Evolutionary conservation across 1,140 invertebrate genomes (phyloP).

Genomic region (Psilanteris sp.): DNA sequence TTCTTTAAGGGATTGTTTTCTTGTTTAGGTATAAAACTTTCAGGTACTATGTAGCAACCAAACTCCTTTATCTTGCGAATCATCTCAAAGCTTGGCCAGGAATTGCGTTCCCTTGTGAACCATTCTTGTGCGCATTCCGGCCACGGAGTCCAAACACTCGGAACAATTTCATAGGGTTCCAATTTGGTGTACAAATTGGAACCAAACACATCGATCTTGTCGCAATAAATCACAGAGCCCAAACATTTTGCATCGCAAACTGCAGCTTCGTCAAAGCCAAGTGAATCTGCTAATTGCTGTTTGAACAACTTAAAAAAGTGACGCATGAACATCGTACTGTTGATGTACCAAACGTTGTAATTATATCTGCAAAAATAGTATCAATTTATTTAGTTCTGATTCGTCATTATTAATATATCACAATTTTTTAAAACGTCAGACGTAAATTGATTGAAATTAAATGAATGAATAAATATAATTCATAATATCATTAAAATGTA

Average conservation of each 20-base stretch:
- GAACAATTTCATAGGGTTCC: slow-evolving; percentile 82
- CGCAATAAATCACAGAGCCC: slow-evolving; percentile 82
- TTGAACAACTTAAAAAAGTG: slow-evolving; percentile 83
- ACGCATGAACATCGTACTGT: slow-evolving; percentile 82
- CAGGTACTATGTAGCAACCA: slow-evolving; percentile 85
- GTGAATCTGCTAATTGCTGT: slow-evolving; percentile 77
- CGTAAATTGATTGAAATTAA: no score
- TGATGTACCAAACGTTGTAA: slow-evolving; percentile 81
- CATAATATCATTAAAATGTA: no score
- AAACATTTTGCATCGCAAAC: slow-evolving; percentile 79
- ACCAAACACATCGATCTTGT: slow-evolving; percentile 68
- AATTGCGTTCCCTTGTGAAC: slow-evolving; percentile 81
- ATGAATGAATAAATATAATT: no score
- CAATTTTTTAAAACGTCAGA: no score
- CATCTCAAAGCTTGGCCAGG: slow-evolving; percentile 85
- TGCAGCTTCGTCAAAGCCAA: slow-evolving; percentile 79
- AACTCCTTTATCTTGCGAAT: slow-evolving; percentile 83
- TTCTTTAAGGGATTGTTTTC: slow-evolving; percentile 81
- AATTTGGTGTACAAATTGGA: slow-evolving; percentile 67
- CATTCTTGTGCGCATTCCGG: slow-evolving; percentile 84
- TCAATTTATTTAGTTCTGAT: no score
- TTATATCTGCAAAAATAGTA: no score
- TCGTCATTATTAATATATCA: no score
- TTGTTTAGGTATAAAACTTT: slow-evolving; percentile 82
- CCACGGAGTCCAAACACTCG: slow-evolving; percentile 84